Conservation (phyloP, 2,888 invertebrate species). For the Hemaris fuciformis region DNA sequence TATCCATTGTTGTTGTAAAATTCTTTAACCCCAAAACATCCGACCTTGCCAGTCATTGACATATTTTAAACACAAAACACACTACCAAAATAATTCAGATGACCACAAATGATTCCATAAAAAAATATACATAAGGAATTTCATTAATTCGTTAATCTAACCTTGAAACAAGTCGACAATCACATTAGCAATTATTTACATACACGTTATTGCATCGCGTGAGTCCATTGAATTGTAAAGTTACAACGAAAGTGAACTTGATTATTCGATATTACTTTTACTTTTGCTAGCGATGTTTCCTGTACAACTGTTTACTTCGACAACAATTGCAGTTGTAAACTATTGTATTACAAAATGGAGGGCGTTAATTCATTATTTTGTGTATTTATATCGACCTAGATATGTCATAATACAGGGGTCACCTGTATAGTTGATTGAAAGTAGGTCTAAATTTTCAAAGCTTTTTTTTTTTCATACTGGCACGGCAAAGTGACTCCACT, state of each 20-base stretch:
- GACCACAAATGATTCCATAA: neutral
- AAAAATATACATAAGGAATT: neutral
- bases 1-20: neutral
- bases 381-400: no score
- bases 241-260: constrained; percentile 4
- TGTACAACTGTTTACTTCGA: neutral
- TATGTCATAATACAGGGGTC: no score
- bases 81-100: neutral
- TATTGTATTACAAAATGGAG: no score
- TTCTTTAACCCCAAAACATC: neutral
- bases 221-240: neutral
- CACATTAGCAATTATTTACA: neutral
- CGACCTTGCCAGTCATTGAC: neutral
- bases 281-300: neutral
- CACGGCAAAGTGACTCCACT: no score
- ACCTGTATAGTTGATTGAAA: no score
- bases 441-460: no score
- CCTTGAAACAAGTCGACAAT: neutral
- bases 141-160: neutral
- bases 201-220: neutral
- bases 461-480: no score
- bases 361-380: no score
- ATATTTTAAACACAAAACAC: neutral
- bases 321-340: neutral
- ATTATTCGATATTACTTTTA: neutral